phyloP scores from a whole-genome alignment of 2,888 invertebrate genomes.

The Ecdyonurus torrentis region DNA sequence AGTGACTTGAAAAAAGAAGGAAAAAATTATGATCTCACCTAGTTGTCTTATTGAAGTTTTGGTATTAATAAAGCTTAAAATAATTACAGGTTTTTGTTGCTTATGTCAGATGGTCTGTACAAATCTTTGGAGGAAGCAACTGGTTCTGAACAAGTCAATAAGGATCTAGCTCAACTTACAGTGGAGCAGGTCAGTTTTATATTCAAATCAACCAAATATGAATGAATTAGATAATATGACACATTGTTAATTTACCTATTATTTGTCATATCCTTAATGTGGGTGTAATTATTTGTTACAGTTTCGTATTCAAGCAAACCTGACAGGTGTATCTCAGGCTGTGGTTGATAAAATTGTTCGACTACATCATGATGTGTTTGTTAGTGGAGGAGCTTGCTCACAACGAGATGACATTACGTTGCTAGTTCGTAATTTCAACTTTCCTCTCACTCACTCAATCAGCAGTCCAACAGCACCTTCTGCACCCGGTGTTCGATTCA shows the following conservation, averaged over 20 bases:
- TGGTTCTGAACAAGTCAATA: constrained; percentile 62
- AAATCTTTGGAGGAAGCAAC: constrained; percentile 66
- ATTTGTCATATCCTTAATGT: no score
- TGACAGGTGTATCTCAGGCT: constrained; percentile 69
- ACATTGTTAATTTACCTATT: no score
- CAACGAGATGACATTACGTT: constrained; percentile 73
- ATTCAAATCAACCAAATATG: no score
- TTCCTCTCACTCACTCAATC: constrained; percentile 46
- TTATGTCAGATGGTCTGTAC: constrained; percentile 75
- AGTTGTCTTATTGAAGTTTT: neutral
- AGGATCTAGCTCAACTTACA: constrained; percentile 59
- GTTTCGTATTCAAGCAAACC: constrained; percentile 60
- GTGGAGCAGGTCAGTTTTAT: constrained; percentile 48
- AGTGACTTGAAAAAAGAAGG: neutral
- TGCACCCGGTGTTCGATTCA: neutral
- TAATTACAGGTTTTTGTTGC: constrained; percentile 49
- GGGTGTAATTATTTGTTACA: no score
- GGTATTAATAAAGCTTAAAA: no score
- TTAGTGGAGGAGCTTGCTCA: constrained; percentile 28
- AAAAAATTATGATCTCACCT: neutral
- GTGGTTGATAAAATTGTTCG: constrained; percentile 69
- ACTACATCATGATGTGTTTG: constrained; percentile 63
- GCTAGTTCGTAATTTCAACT: constrained; percentile 72
- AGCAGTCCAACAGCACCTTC: neutral
- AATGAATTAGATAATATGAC: no score